These are phyloP conservation scores for human (Homo sapiens) DNA, from an alignment of 2,113 vertebrate species.

Conservation along the genomic window GRCh38 chr4:133388001-133388500, in stretches of 20 bases:
- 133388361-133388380: background rate
- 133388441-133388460: background rate
- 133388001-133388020: background rate
- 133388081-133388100: background rate
- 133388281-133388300: background rate
- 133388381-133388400: background rate
- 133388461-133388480: background rate
- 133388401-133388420: background rate
- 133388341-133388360: background rate
- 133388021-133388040: background rate
- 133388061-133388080: background rate
- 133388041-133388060: background rate
- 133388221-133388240: background rate
- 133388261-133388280: background rate
- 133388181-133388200: background rate
- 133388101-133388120: background rate
- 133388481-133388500: background rate
- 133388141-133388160: background rate
- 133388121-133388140: background rate
- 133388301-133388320: background rate
- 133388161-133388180: background rate
- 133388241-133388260: background rate
- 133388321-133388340: background rate
- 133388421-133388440: background rate
- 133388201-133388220: background rate